phyloP scores from a whole-genome alignment of 37 sponge, comb jelly and placozoan genomes.

The Theonella swinhoei region DNA sequence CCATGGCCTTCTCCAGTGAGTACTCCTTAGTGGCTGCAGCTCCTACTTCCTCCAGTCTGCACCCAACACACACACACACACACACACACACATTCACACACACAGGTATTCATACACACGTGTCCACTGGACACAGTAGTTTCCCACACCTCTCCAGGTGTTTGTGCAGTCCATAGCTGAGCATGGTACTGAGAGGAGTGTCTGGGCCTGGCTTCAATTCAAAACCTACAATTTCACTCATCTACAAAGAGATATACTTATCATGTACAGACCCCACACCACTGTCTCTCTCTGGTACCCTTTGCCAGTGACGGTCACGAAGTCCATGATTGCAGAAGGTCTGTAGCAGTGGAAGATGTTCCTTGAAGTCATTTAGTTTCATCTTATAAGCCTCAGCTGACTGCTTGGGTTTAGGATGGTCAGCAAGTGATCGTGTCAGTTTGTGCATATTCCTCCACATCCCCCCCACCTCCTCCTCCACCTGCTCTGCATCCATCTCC shows the following conservation, averaged over 20 bases:
- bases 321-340: constrained; percentile 94
- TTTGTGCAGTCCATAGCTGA: constrained; percentile 85
- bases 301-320: constrained; percentile 93
- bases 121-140: too few species aligned
- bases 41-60: constrained; percentile 91
- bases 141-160: constrained; percentile 79
- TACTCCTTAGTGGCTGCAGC: constrained; percentile 96
- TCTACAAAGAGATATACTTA: constrained; percentile 37
- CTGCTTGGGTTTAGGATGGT: constrained; percentile 85
- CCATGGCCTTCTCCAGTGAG: constrained; percentile 93
- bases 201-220: constrained; percentile 87
- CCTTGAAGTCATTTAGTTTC: constrained; percentile 92
- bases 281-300: constrained; percentile 5
- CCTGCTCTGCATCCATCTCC: constrained; percentile 88
- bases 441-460: constrained; percentile 96
- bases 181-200: constrained; percentile 86
- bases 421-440: constrained; percentile 78
- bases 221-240: constrained; percentile 92
- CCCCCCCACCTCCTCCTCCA: constrained; percentile 89
- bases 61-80: background rate
- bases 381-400: constrained; percentile 84
- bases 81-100: constrained; percentile 14
- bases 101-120: too few species aligned
- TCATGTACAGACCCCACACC: too few species aligned
- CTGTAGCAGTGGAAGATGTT: constrained; percentile 87